Percentiles rank a stretch among this genome's conserved stretches.
Conservation (phyloP, 2,797 vertebrate species). For the Typhlichthys eigenmanni region DNA sequence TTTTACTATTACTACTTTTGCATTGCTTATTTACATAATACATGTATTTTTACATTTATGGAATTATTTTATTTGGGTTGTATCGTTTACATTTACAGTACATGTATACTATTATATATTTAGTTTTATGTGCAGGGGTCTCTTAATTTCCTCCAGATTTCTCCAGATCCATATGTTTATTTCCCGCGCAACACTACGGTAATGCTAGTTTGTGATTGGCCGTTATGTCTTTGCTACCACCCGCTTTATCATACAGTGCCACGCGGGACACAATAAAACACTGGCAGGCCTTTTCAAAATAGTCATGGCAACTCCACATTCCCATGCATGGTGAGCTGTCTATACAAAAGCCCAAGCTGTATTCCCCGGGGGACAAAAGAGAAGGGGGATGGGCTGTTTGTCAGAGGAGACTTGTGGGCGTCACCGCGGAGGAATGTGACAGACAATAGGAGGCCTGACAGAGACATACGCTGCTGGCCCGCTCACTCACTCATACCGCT, state of each 20-base stretch:
- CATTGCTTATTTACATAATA: too few species aligned
- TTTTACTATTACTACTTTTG: too few species aligned
- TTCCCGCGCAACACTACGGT: too few species aligned
- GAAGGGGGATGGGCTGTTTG: constrained; percentile 73
- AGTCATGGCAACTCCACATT: constrained; percentile 73
- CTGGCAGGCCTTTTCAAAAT: constrained; percentile 64
- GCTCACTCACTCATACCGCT: constrained; percentile 57
- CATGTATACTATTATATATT: too few species aligned
- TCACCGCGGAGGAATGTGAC: constrained; percentile 74
- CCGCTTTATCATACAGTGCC: constrained; percentile 40
- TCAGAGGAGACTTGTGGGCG: constrained; percentile 71
- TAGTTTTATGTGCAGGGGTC: too few species aligned
- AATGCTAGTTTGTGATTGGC: constrained; percentile 22
- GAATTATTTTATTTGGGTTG: too few species aligned
- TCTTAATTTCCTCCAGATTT: too few species aligned
- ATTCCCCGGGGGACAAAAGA: constrained; percentile 65
- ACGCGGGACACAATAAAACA: constrained; percentile 51
- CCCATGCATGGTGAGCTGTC: constrained; percentile 69
- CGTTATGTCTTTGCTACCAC: constrained; percentile 40
- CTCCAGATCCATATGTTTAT: too few species aligned
- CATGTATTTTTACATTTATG: too few species aligned
- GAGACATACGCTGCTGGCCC: constrained; percentile 62
- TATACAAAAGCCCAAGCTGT: constrained; percentile 76
- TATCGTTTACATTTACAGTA: neutral
- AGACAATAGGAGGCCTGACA: constrained; percentile 77